phyloP scores from a whole-genome alignment of 2,888 invertebrate species.

The Abrostola triplasia region DNA sequence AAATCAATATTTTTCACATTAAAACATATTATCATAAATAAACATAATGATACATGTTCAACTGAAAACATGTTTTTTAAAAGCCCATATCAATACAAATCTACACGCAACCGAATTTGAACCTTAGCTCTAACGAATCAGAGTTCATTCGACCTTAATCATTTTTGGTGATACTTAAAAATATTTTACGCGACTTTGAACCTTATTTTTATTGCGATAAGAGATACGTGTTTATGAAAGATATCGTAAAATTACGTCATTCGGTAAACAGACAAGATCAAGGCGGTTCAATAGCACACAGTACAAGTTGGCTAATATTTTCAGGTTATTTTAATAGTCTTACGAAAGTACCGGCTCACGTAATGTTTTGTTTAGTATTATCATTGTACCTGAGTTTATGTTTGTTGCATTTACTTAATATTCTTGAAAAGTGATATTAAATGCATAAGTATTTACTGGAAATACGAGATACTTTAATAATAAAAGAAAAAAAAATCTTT shows the following conservation, averaged over 20 bases:
- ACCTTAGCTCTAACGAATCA: conserved; percentile 4
- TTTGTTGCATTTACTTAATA: not conserved
- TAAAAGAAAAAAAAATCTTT: no score
- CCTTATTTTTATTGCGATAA: conserved; percentile 22
- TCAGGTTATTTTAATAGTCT: conserved; percentile 14
- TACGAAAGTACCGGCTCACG: conserved; percentile 22
- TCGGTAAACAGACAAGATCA: conserved; percentile 36
- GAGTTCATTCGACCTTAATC: not conserved
- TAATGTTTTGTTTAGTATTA: conserved; percentile 8
- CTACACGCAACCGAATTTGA: conserved; percentile 7
- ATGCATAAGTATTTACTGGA: not conserved
- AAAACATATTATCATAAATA: conserved; percentile 23
- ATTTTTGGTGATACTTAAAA: not conserved
- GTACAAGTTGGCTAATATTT: conserved; percentile 26
- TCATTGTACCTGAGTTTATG: conserved; percentile 1
- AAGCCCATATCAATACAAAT: conserved; percentile 3
- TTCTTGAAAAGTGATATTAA: not conserved
- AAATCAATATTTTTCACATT: conserved; percentile 25
- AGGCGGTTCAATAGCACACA: conserved; percentile 36
- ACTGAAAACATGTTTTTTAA: conserved; percentile 45
- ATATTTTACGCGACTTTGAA: conserved; percentile 12
- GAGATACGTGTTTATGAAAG: conserved; percentile 7
- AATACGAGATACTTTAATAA: no score
- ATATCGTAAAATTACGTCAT: conserved; percentile 38
- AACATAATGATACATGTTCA: conserved; percentile 13